A percentile compares a stretch with the other conserved stretches of the same genome.
These are phyloP conservation scores for Ceramica pisi DNA, from an alignment of 2,888 invertebrate genomes.

Conservation along the genomic window DNA sequence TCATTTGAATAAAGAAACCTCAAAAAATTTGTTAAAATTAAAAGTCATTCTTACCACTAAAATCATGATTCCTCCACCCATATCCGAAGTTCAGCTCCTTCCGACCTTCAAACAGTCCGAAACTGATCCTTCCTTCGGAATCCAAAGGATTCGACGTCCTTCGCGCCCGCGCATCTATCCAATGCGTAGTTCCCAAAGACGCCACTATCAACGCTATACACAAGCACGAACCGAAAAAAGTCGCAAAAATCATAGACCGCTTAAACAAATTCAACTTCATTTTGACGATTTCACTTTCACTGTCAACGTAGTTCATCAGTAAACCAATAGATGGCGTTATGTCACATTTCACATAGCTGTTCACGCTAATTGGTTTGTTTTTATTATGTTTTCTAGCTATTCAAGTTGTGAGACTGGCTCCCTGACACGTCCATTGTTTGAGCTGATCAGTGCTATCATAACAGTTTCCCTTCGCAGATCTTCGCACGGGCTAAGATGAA, in stretches of 20 bases:
- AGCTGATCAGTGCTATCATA: slow-evolving; percentile 64
- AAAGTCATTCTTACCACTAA: slow-evolving; percentile 92
- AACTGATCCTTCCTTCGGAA: slow-evolving; percentile 94
- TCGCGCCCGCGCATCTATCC: slow-evolving; percentile 94
- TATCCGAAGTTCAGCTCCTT: slow-evolving; percentile 95
- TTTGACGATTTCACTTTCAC: slow-evolving; percentile 78
- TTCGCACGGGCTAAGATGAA: slow-evolving; percentile 75
- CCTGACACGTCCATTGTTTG: slow-evolving; percentile 77
- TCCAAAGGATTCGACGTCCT: slow-evolving; percentile 92
- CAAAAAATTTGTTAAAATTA: too few relatives aligned
- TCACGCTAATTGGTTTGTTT: slow-evolving; percentile 67
- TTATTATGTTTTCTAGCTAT: slow-evolving; percentile 80
- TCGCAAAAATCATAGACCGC: slow-evolving; percentile 95
- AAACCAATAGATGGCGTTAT: slow-evolving; percentile 82
- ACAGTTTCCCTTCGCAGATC: slow-evolving; percentile 71
- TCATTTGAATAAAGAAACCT: too few relatives aligned
- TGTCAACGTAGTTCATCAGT: slow-evolving; percentile 71
- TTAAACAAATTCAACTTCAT: slow-evolving; percentile 93
- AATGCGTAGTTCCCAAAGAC: slow-evolving; percentile 95
- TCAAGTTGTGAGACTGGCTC: slow-evolving; percentile 73
- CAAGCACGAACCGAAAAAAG: slow-evolving; percentile 95
- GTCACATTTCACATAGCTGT: slow-evolving; percentile 77
- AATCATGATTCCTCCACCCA: slow-evolving; percentile 94
- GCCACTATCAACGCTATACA: slow-evolving; percentile 95
- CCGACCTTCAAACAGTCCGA: slow-evolving; percentile 96